A percentile compares a stretch with the other conserved stretches of the same genome.
Evolutionary conservation across 2,113 vertebrate genomes (phyloP).

Genomic region (Progne subis): DNA sequence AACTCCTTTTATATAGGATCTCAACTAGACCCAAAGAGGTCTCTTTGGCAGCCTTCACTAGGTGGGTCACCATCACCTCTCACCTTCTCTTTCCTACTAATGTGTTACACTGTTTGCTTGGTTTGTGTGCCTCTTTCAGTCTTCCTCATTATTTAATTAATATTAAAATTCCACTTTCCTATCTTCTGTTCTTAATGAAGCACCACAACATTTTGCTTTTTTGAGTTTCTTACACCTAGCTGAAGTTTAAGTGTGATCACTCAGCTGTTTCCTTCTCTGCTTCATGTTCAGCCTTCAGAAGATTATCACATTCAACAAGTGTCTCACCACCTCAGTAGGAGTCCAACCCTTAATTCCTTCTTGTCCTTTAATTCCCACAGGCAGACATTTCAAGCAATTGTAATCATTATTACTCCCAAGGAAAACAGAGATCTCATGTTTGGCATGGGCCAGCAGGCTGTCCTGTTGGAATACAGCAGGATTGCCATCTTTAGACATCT

Average conservation of each 20-base stretch:
- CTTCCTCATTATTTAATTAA: neutral
- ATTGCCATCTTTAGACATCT: slow-evolving; percentile 51
- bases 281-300: neutral
- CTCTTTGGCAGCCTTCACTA: neutral
- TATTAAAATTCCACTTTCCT: neutral
- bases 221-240: neutral
- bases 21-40: neutral
- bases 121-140: neutral
- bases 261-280: neutral
- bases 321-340: neutral
- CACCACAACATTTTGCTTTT: neutral
- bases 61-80: neutral
- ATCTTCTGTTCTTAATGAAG: neutral
- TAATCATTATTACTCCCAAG: neutral
- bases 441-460: neutral
- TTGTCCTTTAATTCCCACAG: neutral
- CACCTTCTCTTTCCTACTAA: neutral
- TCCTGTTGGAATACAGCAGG: neutral
- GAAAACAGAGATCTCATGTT: neutral
- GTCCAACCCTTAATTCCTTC: neutral
- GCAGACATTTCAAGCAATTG: neutral
- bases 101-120: neutral
- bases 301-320: neutral
- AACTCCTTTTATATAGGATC: neutral
- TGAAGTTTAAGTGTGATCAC: neutral